Percentiles rank a stretch among this genome's conserved stretches.
These are phyloP conservation scores for Hedychridium roseum DNA, from an alignment of 2,888 invertebrate genomes.

Conservation along the genomic window DNA sequence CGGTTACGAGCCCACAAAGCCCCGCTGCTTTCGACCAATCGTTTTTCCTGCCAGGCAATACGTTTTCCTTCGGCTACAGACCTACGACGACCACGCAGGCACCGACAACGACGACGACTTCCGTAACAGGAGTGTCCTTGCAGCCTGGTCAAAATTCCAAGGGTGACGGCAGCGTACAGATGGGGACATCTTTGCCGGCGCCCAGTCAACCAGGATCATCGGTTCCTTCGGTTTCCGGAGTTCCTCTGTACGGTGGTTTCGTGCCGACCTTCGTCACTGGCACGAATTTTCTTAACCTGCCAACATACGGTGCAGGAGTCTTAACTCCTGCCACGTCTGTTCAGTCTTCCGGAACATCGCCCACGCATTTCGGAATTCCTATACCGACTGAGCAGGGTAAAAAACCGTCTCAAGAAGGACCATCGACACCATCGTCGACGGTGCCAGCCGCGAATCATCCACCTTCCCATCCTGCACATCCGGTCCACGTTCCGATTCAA, in stretches of 20 bases:
- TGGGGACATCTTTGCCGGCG: conserved; percentile 25
- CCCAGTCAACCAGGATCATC: conserved; percentile 20
- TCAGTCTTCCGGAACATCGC: conserved; percentile 38
- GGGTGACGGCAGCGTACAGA: conserved; percentile 33
- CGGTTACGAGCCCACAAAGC: conserved; percentile 21
- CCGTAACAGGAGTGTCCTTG: conserved; percentile 17
- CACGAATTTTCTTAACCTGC: conserved; percentile 35
- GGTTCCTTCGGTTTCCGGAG: conserved; percentile 13
- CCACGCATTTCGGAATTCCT: conserved; percentile 55
- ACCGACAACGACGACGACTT: conserved; percentile 27
- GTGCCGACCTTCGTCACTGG: conserved; percentile 46
- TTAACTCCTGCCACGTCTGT: conserved; percentile 31
- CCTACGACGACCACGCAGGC: conserved; percentile 30
- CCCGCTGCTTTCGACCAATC: conserved; percentile 34
- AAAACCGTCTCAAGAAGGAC: conserved; percentile 26
- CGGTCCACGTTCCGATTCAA: conserved; percentile 31
- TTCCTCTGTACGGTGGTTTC: conserved; percentile 50
- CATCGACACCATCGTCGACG: background rate
- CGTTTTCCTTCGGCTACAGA: conserved; percentile 38
- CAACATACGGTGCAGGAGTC: conserved; percentile 33
- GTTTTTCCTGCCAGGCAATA: conserved; percentile 32
- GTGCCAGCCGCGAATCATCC: conserved; percentile 11
- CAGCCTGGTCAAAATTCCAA: conserved; percentile 26
- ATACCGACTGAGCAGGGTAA: conserved; percentile 40
- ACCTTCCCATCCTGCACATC: conserved; percentile 10